Percentiles rank a stretch among this genome's conserved stretches.
Conservation (phyloP, 2,888 invertebrate species). For the Ellobium chinense region DNA sequence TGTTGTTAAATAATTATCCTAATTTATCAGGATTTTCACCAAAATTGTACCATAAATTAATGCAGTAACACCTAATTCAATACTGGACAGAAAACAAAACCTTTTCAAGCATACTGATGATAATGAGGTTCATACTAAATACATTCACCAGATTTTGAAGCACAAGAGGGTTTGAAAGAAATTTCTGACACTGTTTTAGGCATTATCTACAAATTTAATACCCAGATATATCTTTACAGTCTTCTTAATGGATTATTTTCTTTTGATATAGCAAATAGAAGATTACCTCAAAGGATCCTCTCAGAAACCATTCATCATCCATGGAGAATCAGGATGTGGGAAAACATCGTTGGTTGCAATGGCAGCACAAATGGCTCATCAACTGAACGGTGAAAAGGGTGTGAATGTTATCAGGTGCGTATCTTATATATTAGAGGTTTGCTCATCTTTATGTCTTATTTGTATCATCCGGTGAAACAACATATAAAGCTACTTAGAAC, state of each 20-base stretch:
- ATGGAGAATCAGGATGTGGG: slow-evolving; percentile 70
- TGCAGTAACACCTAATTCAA: too few relatives aligned
- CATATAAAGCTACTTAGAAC: too few relatives aligned
- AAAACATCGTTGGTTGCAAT: slow-evolving; percentile 73
- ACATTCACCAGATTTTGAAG: too few relatives aligned
- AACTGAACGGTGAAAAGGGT: not conserved
- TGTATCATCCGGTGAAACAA: too few relatives aligned
- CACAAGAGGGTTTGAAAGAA: too few relatives aligned
- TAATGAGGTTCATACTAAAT: too few relatives aligned
- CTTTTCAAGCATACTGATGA: too few relatives aligned
- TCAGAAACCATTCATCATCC: slow-evolving; percentile 51
- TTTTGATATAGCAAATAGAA: slow-evolving; percentile 1
- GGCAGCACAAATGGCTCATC: slow-evolving; percentile 56
- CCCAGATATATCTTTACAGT: too few relatives aligned
- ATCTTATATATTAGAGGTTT: not conserved
- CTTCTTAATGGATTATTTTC: not conserved
- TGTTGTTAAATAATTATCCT: not conserved
- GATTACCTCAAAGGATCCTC: slow-evolving; percentile 33
- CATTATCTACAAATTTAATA: too few relatives aligned
- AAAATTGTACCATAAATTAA: too few relatives aligned
- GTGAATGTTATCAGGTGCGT: not conserved
- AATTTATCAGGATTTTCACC: not conserved
- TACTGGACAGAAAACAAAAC: too few relatives aligned
- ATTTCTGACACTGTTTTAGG: too few relatives aligned
- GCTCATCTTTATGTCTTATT: not conserved